phyloP scores from a whole-genome alignment of 2,797 vertebrate species.

The Eurystomus glaucurus region DNA sequence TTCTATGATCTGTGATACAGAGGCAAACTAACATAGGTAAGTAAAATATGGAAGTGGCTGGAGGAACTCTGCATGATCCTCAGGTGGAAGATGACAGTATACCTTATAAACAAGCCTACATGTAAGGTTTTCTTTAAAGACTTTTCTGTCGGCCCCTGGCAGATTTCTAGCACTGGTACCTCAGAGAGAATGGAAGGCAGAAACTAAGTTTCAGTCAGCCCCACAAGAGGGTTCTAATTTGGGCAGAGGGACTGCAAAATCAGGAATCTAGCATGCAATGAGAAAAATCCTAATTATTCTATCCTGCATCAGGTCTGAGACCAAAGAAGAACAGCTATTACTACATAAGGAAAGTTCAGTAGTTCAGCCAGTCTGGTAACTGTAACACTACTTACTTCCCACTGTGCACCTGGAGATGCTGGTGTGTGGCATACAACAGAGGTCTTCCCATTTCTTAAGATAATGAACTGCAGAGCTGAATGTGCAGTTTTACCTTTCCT shows the following conservation, averaged over 20 bases:
- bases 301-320: background rate
- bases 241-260: background rate
- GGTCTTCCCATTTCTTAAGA: background rate
- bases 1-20: background rate
- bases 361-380: background rate
- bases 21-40: background rate
- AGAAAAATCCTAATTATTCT: background rate
- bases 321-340: background rate
- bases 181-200: background rate
- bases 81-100: background rate
- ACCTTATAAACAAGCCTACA: background rate
- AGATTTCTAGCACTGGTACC: background rate
- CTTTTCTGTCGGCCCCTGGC: no score
- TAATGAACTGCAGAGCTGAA: background rate
- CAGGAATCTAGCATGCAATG: background rate
- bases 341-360: background rate
- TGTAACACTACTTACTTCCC: background rate
- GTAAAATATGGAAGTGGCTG: background rate
- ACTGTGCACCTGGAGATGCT: background rate
- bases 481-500: background rate
- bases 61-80: background rate
- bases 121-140: background rate
- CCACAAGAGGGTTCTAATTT: background rate
- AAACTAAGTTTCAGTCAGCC: background rate
- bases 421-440: background rate